Conservation (phyloP, 2,797 vertebrate genomes). For the Rachycentron canadum region DNA sequence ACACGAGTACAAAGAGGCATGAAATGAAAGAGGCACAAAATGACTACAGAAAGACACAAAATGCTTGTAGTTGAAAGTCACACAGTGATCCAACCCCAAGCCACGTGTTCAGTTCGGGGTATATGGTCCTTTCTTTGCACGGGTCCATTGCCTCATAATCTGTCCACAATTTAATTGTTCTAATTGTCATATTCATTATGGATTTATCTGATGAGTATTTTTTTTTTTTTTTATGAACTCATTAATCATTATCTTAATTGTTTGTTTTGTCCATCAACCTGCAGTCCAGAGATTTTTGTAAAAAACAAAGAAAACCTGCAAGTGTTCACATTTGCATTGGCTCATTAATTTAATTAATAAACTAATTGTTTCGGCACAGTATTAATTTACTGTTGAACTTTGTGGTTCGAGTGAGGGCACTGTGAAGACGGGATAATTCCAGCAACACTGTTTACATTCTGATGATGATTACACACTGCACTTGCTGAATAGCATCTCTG, state of each 20-base stretch:
- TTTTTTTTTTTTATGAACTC: background rate
- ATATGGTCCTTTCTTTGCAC: background rate
- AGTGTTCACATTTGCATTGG: background rate
- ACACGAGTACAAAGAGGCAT: background rate
- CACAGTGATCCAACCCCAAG: background rate
- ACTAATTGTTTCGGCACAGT: background rate
- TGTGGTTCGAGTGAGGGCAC: no score
- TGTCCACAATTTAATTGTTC: background rate
- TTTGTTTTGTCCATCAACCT: background rate
- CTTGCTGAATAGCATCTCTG: constrained; percentile 5
- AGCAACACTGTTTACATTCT: background rate
- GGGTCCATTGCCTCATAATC: background rate
- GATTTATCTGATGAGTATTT: background rate
- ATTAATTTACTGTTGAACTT: background rate
- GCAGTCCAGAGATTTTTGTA: no score
- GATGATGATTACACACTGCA: background rate
- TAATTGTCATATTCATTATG: background rate
- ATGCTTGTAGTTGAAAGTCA: background rate
- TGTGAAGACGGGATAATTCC: background rate
- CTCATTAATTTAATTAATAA: no score
- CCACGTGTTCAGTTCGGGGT: background rate
- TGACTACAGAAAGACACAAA: background rate
- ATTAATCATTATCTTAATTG: background rate
- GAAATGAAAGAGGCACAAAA: background rate
- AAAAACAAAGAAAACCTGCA: background rate